Evolutionary conservation across 2,797 vertebrate genomes (phyloP).

Genomic region (Acanthurus leucopareius): DNA sequence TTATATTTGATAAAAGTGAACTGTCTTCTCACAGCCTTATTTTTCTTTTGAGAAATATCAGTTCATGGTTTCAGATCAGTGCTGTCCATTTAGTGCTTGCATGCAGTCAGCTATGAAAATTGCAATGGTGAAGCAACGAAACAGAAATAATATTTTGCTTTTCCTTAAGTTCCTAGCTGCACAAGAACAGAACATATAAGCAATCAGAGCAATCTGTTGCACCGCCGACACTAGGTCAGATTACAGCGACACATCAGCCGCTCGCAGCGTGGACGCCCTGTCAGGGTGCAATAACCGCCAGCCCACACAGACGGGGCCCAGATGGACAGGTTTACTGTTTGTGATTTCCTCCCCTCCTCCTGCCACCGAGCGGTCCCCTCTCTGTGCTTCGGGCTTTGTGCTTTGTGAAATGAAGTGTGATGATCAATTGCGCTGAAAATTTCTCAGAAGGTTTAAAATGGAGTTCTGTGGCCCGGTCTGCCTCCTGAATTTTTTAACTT

Average conservation of each 20-base stretch:
- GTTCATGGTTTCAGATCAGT: constrained; percentile 26
- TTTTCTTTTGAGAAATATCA: constrained; percentile 6
- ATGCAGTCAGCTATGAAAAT: constrained; percentile 38
- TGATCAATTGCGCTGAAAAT: constrained; percentile 82
- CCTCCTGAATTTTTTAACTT: constrained; percentile 77
- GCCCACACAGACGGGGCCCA: constrained; percentile 67
- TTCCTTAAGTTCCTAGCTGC: constrained; percentile 30
- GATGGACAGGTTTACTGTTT: constrained; percentile 76
- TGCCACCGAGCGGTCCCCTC: constrained; percentile 48
- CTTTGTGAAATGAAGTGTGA: constrained; percentile 77
- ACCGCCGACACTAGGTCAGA: constrained; percentile 58
- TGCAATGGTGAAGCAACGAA: constrained; percentile 18
- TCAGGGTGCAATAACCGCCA: constrained; percentile 62
- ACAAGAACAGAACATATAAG: constrained; percentile 31
- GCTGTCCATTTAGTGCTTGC: constrained; percentile 9
- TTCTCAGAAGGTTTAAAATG: constrained; percentile 78
- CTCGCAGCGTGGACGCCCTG: constrained; percentile 37
- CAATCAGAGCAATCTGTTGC: constrained; percentile 62
- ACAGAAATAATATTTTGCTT: constrained; percentile 3
- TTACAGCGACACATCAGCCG: constrained; percentile 58
- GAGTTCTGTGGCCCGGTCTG: constrained; percentile 65
- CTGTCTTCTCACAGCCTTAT: constrained; percentile 17
- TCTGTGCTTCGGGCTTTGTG: constrained; percentile 58
- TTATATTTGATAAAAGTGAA: constrained; percentile 1
- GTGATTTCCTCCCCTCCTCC: constrained; percentile 67